Conservation (phyloP, 2,113 vertebrate genomes). For the Columba livia region DNA sequence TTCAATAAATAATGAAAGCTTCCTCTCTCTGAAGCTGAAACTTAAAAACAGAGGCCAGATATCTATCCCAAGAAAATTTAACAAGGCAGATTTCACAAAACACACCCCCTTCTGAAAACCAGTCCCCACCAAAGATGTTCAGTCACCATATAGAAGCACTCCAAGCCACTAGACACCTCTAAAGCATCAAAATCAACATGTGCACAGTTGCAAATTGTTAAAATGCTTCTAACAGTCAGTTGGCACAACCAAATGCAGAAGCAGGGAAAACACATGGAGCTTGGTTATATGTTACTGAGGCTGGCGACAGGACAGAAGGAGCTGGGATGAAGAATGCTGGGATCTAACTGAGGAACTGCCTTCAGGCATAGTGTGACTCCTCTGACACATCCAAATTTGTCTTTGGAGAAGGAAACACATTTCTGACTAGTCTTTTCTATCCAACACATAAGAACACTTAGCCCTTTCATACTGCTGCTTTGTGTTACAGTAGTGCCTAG, state of each 20-base stretch:
- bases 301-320: neutral
- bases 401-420: neutral
- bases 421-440: neutral
- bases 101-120: neutral
- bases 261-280: neutral
- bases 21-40: neutral
- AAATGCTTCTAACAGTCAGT: neutral
- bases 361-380: neutral
- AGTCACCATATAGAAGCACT: neutral
- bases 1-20: neutral
- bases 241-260: neutral
- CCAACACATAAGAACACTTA: neutral
- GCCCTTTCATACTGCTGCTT: neutral
- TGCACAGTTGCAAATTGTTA: neutral
- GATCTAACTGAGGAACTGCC: neutral
- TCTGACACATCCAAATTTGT: neutral
- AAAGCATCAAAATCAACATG: neutral
- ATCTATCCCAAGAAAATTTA: neutral
- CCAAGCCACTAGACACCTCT: neutral
- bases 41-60: neutral
- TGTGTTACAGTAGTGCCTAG: neutral
- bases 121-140: fast-evolving
- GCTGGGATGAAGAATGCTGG: neutral
- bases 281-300: neutral
- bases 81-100: neutral